Evolutionary conservation across 37 sponge, comb jelly and placozoan genomes (phyloP).

Genomic region (Crambe crambe): DNA sequence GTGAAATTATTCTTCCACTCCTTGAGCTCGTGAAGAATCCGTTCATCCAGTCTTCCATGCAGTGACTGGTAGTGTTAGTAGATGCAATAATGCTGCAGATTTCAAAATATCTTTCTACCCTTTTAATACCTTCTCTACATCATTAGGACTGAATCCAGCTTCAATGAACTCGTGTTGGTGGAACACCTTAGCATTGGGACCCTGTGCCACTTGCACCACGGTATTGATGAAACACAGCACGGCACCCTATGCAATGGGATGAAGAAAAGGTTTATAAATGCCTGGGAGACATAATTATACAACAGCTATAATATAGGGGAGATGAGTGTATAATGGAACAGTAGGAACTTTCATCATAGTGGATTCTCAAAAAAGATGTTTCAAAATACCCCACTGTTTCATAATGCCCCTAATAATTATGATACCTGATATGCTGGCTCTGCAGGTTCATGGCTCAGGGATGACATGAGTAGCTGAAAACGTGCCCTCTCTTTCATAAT

Average conservation of each 20-base stretch:
- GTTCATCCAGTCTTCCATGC: conserved; percentile 66
- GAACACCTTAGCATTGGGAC: conserved; percentile 72
- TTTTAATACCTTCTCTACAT: conserved; percentile 62
- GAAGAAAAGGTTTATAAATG: neutral
- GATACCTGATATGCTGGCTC: conserved; percentile 76
- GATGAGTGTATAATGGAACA: too few species aligned
- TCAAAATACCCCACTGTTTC: too few species aligned
- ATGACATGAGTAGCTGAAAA: conserved; percentile 51
- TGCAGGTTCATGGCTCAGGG: conserved; percentile 70
- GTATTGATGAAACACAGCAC: conserved; percentile 83
- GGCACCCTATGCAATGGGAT: conserved; percentile 32
- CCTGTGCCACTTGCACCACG: conserved; percentile 64
- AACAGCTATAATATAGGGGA: too few species aligned
- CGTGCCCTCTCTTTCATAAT: conserved; percentile 51
- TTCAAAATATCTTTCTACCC: neutral
- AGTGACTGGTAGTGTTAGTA: conserved; percentile 58
- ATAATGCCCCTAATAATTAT: too few species aligned
- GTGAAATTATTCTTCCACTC: conserved; percentile 74
- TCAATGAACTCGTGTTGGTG: conserved; percentile 85
- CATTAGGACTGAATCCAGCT: conserved; percentile 69
- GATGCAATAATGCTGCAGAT: neutral
- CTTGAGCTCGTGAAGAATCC: conserved; percentile 71
- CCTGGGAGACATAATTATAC: neutral
- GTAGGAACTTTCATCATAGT: too few species aligned
- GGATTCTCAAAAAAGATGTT: too few species aligned